These are phyloP conservation scores for Drosophila putrida DNA, from an alignment of 2,888 invertebrate species.

Conservation along the genomic window DNA sequence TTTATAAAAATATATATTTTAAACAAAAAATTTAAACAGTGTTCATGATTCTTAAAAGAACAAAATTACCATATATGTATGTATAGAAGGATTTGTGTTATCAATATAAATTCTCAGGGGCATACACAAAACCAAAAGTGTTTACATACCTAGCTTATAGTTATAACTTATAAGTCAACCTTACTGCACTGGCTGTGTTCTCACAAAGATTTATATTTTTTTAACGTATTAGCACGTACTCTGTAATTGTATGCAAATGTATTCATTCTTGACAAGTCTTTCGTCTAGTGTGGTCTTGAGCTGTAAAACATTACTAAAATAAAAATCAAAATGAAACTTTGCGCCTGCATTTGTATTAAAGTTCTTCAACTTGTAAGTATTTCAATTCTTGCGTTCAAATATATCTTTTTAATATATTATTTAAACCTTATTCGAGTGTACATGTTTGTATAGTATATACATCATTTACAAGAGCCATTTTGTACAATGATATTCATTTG, in stretches of 20 bases:
- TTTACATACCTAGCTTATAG: too few species aligned
- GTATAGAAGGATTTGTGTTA: too few species aligned
- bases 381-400: not conserved
- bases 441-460: not conserved
- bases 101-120: not conserved
- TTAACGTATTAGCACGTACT: constrained; percentile 1
- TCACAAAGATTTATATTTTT: constrained; percentile 18
- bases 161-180: not conserved
- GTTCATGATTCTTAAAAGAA: too few species aligned
- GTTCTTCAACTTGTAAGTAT: constrained; percentile 62
- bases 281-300: not conserved
- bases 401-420: not conserved
- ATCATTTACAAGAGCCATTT: not conserved
- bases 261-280: not conserved
- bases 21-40: not conserved
- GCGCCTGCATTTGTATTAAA: constrained; percentile 57
- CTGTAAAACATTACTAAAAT: not conserved
- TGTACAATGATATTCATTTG: not conserved
- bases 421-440: not conserved
- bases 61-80: too few species aligned
- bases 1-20: not conserved
- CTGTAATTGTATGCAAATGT: constrained; percentile 1
- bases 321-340: constrained; percentile 53
- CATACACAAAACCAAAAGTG: not conserved
- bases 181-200: not conserved